Percentiles rank a stretch among this genome's conserved stretches.
Conservation (phyloP, 2,888 invertebrate genomes). For the Chloromyia formosa region DNA sequence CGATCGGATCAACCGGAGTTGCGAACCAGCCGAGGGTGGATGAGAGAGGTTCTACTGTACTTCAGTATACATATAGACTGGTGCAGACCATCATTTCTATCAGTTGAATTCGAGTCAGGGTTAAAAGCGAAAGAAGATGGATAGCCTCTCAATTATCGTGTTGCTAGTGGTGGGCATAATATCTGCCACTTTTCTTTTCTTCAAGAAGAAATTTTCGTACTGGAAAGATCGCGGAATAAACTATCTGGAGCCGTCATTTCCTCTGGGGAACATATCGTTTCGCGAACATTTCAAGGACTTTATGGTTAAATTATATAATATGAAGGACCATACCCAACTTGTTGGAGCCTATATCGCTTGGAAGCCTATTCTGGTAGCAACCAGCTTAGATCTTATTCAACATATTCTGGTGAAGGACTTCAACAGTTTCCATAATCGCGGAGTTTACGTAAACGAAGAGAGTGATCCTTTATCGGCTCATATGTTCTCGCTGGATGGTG, state of each 20-base stretch:
- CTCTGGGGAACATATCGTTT: slow-evolving; percentile 45
- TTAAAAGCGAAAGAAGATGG: neutral
- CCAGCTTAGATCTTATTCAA: slow-evolving; percentile 33
- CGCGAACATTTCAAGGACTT: slow-evolving; percentile 52
- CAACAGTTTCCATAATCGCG: slow-evolving; percentile 36
- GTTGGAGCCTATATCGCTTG: slow-evolving; percentile 57
- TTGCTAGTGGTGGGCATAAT: neutral
- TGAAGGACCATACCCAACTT: slow-evolving; percentile 54
- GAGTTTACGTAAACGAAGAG: slow-evolving; percentile 39
- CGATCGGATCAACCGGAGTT: no score
- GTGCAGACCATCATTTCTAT: no score
- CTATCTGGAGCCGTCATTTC: slow-evolving; percentile 58
- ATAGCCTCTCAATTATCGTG: neutral
- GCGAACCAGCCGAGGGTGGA: no score
- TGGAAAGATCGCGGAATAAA: slow-evolving; percentile 67
- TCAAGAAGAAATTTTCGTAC: slow-evolving; percentile 43
- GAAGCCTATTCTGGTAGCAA: slow-evolving; percentile 52
- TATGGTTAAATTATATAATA: slow-evolving; percentile 48
- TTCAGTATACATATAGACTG: no score
- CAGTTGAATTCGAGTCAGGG: no score
- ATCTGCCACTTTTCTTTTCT: neutral
- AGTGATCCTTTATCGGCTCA: slow-evolving; percentile 41
- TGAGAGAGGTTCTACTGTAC: no score
- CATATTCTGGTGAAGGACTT: slow-evolving; percentile 40
- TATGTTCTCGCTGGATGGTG: slow-evolving; percentile 36